A percentile compares a stretch with the other conserved stretches of the same genome.
These are phyloP conservation scores for Climacteris rufus DNA, from an alignment of 2,113 vertebrate species.

Conservation along the genomic window DNA sequence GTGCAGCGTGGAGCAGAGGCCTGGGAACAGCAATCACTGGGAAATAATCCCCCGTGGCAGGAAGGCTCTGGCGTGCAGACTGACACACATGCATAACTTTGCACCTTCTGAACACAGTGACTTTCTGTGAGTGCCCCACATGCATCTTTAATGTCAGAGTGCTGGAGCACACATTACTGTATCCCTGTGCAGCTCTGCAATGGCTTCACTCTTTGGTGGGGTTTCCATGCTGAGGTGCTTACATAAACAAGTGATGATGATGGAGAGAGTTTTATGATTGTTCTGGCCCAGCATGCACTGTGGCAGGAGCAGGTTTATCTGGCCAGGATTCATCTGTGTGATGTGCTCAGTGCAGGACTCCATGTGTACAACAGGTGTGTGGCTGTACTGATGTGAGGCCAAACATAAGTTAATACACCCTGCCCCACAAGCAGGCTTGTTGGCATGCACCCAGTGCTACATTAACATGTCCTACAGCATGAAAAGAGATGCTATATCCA, in stretches of 20 bases:
- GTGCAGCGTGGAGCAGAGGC: conserved; percentile 57
- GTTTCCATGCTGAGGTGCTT: background rate
- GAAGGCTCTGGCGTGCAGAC: background rate
- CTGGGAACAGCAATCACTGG: conserved; percentile 55
- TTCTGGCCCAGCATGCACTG: background rate
- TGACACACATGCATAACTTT: background rate
- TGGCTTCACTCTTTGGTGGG: background rate
- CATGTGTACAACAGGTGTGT: accelerated
- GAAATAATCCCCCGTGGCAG: conserved; percentile 54
- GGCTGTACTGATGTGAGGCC: background rate
- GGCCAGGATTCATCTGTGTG: background rate
- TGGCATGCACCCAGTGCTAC: background rate
- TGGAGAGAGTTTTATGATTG: background rate
- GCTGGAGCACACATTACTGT: background rate
- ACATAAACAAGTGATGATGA: background rate
- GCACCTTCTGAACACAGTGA: background rate
- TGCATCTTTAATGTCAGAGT: background rate
- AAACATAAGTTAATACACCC: background rate
- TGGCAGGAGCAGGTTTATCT: background rate
- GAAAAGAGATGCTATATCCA: background rate
- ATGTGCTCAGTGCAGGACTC: background rate
- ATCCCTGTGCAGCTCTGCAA: background rate
- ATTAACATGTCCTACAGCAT: background rate
- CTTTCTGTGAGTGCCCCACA: background rate
- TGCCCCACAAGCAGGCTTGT: background rate